Evolutionary conservation across 2,797 vertebrate species (phyloP), one percentile per base, ranked within the genome.

Genomic region (Hoplostethus mediterraneus): DNA sequence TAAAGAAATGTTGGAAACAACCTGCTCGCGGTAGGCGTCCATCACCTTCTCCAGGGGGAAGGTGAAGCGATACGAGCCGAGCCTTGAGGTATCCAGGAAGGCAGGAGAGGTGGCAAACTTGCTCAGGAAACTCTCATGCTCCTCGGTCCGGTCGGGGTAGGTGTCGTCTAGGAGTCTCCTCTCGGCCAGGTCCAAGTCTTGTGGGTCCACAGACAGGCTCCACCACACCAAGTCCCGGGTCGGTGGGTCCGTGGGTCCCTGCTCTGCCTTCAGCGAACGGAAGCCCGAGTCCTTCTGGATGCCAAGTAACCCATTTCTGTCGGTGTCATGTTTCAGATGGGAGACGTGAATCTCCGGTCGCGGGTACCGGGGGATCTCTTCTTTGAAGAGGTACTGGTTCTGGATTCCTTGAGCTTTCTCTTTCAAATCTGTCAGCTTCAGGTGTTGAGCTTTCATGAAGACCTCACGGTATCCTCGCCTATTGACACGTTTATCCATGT

Each of bases 21-120:
- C 87, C 87, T 91, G 83, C 2, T 52, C 0, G 1, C 66, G 72
- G 79, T 93, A 93, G n/a, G 47, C 54, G 0, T 1, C 8, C 62
- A 93, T 77, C 11, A 93, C 62, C 48, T 87, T 77, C 58, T 75
- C 42, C 38, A 93, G 33, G 1, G 70, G 14, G 59, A 92, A 85
- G 42, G 77, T 91, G 67, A 93, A 90, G 59, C 86, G 67, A 62
- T 82, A 93, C 2, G 85, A 85, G 60, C 92, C 90, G 60, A 85
- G 69, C 1, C 80, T 79, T 76, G 92, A 93, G 4, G 45, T 30
- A 3, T 63, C 10, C 6, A 16, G 0, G 52, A 93, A 93, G 54
- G 84, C 84, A 0, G 88, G 88, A 1, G 92, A 93, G 16, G 67
- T 82, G 75, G 91, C 75, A 14, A 93, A 92, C 17, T 30, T 51